These are phyloP conservation scores for Pangasius krempfi DNA, from an alignment of 2,797 vertebrate species.

Conservation along the genomic window DNA sequence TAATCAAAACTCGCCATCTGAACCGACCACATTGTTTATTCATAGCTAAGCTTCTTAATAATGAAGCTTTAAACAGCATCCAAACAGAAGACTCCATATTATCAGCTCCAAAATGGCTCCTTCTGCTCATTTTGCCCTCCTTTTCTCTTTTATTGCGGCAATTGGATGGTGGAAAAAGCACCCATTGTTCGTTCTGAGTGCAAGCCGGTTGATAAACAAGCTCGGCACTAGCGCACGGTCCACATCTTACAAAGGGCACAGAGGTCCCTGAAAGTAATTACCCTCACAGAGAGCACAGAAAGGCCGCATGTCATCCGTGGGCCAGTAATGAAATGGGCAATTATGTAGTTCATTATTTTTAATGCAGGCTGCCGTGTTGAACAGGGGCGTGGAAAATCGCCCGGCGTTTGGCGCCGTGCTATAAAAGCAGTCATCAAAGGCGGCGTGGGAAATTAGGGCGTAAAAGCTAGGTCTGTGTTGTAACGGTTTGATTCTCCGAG, in stretches of 20 bases:
- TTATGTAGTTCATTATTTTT: conserved; percentile 60
- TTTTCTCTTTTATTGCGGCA: conserved; percentile 6
- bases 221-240: conserved; percentile 14
- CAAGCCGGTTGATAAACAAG: conserved; percentile 47
- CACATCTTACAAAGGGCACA: conserved; percentile 46
- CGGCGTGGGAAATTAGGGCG: conserved; percentile 42
- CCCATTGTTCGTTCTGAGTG: conserved; percentile 36
- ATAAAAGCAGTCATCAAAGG: conserved; percentile 52
- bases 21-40: background rate
- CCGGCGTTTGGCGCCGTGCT: conserved; percentile 22
- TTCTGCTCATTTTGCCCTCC: background rate
- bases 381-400: conserved; percentile 52
- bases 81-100: background rate
- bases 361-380: conserved; percentile 44
- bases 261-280: conserved; percentile 58
- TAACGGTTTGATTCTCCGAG: conserved; percentile 53
- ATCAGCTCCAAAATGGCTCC: background rate
- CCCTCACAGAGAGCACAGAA: conserved; percentile 48
- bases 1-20: background rate
- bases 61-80: background rate
- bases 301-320: conserved; percentile 44
- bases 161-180: conserved; percentile 21
- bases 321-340: conserved; percentile 59
- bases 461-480: conserved; percentile 44
- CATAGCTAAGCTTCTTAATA: background rate